A percentile compares a stretch with the other conserved stretches of the same genome.
Conservation (phyloP, 2,888 invertebrate genomes). For the Microdon myrmicae region DNA sequence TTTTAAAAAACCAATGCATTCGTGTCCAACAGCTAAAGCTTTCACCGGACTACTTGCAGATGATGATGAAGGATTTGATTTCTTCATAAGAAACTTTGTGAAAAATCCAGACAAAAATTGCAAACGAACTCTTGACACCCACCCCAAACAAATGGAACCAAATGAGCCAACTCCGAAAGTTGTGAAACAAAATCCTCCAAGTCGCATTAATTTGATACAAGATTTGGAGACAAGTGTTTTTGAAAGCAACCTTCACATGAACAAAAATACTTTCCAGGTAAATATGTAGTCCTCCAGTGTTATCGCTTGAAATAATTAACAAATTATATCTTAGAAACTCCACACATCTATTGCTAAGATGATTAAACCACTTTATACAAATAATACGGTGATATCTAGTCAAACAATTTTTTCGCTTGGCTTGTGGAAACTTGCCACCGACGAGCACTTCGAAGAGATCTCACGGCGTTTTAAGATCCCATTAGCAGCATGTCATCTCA, state of each 20-base stretch:
- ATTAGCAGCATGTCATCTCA: slow-evolving; percentile 58
- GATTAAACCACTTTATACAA: slow-evolving; percentile 35
- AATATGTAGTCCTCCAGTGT: slow-evolving; percentile 12
- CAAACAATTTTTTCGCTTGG: slow-evolving; percentile 62
- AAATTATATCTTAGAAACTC: slow-evolving; percentile 24
- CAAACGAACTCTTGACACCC: slow-evolving; percentile 3
- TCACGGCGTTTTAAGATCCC: slow-evolving; percentile 62
- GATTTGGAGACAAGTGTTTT: slow-evolving; percentile 59
- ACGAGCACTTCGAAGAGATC: slow-evolving; percentile 65
- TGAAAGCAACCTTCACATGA: slow-evolving; percentile 61
- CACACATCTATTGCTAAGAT: slow-evolving; percentile 10
- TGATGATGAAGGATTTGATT: slow-evolving; percentile 57
- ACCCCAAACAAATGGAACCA: slow-evolving; percentile 43
- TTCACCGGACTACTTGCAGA: slow-evolving; percentile 54
- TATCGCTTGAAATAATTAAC: background rate
- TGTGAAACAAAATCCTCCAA: slow-evolving; percentile 35
- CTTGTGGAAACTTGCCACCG: slow-evolving; percentile 63
- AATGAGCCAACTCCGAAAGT: background rate
- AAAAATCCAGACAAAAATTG: slow-evolving; percentile 2
- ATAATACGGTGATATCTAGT: slow-evolving; percentile 54
- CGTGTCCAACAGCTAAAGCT: slow-evolving; percentile 11
- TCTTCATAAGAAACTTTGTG: slow-evolving; percentile 50
- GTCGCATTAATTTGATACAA: slow-evolving; percentile 60
- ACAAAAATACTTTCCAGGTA: slow-evolving; percentile 61
- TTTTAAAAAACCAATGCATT: slow-evolving; percentile 31